These are phyloP conservation scores for Drosophila nasuta DNA, from an alignment of 1,140 invertebrate genomes.

Conservation along the genomic window DNA sequence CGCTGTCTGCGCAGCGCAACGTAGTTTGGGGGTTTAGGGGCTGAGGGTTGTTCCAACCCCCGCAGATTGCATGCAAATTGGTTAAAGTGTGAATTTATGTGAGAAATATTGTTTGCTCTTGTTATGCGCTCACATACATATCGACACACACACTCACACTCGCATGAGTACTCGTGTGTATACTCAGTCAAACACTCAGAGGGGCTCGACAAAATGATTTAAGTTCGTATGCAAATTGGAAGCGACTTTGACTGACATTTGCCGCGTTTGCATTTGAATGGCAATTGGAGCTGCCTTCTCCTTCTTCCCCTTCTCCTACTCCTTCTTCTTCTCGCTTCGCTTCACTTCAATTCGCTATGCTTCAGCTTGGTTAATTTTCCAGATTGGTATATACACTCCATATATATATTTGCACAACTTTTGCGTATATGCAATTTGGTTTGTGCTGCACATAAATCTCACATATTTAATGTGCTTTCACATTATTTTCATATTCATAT, in stretches of 20 bases:
- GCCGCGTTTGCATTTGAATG: conserved; percentile 54
- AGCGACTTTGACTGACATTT: conserved; percentile 81
- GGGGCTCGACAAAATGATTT: conserved; percentile 82
- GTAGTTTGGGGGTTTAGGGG: not conserved
- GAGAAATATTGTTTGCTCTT: conserved; percentile 85
- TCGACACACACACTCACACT: conserved; percentile 15
- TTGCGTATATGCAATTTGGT: conserved; percentile 54
- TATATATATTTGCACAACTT: conserved; percentile 3
- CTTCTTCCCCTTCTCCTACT: not conserved
- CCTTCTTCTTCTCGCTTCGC: no score
- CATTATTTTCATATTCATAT: conserved; percentile 60
- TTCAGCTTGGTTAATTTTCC: not conserved
- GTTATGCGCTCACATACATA: conserved; percentile 60
- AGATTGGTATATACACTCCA: not conserved
- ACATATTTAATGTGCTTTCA: conserved; percentile 71
- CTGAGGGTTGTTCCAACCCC: conserved; percentile 65
- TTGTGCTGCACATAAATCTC: conserved; percentile 60
- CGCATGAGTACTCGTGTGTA: conserved; percentile 15
- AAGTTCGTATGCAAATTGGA: conserved; percentile 81
- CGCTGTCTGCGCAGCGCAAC: conserved; percentile 49
- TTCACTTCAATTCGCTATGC: not conserved
- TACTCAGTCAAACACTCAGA: conserved; percentile 46
- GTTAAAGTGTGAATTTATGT: conserved; percentile 85
- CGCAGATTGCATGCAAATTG: conserved; percentile 84
- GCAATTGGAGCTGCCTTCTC: conserved; percentile 35